Evolutionary conservation across 2,888 invertebrate species (phyloP), one percentile per base, ranked within the genome.

Genomic region (Leptinotarsa juncta): DNA sequence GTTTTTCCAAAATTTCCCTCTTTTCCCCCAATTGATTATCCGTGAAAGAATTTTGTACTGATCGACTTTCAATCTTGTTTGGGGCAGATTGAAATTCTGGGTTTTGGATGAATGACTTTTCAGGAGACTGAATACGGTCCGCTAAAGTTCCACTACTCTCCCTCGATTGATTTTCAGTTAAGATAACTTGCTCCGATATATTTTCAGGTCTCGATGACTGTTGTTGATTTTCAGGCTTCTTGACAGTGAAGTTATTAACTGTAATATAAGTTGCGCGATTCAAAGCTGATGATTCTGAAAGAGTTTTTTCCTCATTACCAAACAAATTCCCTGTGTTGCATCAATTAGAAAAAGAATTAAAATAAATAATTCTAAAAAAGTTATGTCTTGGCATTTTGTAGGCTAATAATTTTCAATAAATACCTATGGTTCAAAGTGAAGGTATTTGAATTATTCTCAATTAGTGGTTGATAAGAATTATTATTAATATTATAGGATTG

Each of bases 261-360:
- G 10, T 42, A 7, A 14, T 42, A 42, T 42, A 12, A 16, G 26
- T 26, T 32, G 15, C n/a, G 3, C 62, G 23, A 12, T 57, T 57
- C 16, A 5, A 4, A 18, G 18, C 67, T 68, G 55, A 18, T 18
- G 32, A 18, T 48, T 55, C 23, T 12, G 67, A 18, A 5, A 12
- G 10, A n/a, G 15, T 32, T 53, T 51, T 15, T 5, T 53, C 7
- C 12, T 32, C 55, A 48, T 53, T 68, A 20, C 57, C 23, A 20
- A 60, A 69, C 15, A 69, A 57, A 57, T 69, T 69, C 10, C 69
- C 49, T 7, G 60, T 69, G 42, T 53, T 69, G 60, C 60, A 3
- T 48, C 23, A 12, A 12, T 15, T n/a, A 32, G 3, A n/a, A 5
- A 42, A 62, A 4, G 3, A 20, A 12, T 57, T 1, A 23, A 57